Evolutionary conservation across 2,113 vertebrate species (phyloP).

Genomic region (Aegypius monachus): DNA sequence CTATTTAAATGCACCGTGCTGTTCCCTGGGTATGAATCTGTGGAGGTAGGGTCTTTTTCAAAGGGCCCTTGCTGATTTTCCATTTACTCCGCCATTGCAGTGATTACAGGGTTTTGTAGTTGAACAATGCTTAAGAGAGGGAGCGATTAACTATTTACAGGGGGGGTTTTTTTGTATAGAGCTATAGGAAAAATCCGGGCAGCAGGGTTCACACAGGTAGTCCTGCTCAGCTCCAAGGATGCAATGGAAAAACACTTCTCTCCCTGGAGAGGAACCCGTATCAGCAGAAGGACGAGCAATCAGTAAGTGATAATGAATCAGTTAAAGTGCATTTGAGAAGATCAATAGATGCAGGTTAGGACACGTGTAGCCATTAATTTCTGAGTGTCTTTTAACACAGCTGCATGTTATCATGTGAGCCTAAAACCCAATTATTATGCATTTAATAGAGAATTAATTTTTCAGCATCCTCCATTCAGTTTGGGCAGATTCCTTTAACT

Average conservation of each 20-base stretch:
- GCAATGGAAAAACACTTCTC: not conserved
- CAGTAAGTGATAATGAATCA: constrained; percentile 15
- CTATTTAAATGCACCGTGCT: not conserved
- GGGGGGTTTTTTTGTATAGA: not conserved
- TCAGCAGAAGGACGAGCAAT: not conserved
- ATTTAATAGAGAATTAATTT: constrained; percentile 19
- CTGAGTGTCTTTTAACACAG: constrained; percentile 1
- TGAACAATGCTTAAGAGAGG: not conserved
- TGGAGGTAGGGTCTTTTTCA: not conserved
- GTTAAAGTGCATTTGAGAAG: constrained; percentile 44
- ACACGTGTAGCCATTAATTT: not conserved
- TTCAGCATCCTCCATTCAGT: not conserved
- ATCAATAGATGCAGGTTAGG: constrained; percentile 21
- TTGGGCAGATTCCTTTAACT: not conserved
- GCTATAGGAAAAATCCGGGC: not conserved
- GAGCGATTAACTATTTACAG: not conserved
- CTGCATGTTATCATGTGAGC: not conserved
- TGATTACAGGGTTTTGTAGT: not conserved
- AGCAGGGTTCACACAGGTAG: not conserved
- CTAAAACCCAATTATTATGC: not conserved
- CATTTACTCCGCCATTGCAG: not conserved
- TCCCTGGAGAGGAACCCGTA: not conserved
- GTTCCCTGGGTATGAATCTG: not conserved
- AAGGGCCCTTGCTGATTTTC: not conserved
- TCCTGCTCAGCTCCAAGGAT: not conserved